Conservation (phyloP, 2,888 invertebrate genomes). For the Pogonocherus hispidulus region DNA sequence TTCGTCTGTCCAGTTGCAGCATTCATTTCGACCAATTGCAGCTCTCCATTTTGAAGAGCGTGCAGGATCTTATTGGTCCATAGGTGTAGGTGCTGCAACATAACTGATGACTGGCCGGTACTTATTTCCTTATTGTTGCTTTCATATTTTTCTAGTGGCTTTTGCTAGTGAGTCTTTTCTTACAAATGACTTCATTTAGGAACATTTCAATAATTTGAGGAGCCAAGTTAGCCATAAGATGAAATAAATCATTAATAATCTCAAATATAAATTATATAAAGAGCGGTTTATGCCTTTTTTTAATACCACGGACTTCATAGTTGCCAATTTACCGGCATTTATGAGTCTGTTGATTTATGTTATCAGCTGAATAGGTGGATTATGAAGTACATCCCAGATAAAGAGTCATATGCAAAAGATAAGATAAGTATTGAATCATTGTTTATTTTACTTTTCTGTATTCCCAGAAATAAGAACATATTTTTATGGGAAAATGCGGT, state of each 20-base stretch:
- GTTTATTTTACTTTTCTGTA: not conserved
- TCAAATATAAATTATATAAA: no score
- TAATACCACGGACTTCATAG: not conserved
- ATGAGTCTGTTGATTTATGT: conserved; percentile 16
- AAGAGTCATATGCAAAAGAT: conserved; percentile 23
- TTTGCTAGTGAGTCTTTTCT: no score
- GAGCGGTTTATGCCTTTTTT: not conserved
- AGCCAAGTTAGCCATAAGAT: no score
- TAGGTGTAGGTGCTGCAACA: no score
- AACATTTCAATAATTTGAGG: no score
- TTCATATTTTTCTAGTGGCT: no score
- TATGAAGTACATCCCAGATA: conserved; percentile 26
- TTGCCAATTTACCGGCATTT: conserved; percentile 19
- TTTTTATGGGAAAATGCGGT: no score
- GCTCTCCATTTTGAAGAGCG: conserved; percentile 15
- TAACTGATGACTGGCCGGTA: no score
- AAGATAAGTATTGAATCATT: conserved; percentile 3
- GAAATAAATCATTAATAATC: no score
- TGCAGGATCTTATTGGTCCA: conserved; percentile 17
- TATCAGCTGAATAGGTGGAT: conserved; percentile 27
- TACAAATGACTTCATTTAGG: no score
- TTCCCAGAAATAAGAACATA: not conserved
- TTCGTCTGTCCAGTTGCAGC: conserved; percentile 21
- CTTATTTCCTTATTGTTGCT: no score
- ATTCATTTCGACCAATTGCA: conserved; percentile 1